Base-by-base conservation (phyloP, 2,888 invertebrate genomes). In the Megamerina dolium region DNA sequence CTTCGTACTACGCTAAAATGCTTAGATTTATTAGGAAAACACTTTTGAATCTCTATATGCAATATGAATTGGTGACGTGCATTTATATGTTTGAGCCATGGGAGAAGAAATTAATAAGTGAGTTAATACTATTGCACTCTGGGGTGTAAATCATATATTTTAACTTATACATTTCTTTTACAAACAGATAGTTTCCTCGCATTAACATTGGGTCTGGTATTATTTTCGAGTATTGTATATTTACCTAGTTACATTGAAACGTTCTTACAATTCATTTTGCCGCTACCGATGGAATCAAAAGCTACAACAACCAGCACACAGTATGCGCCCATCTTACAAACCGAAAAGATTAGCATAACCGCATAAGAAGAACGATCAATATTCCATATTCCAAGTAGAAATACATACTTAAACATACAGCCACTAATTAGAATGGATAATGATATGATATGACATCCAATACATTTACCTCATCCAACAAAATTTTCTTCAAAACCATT, bases 161-260 rank as follows among this genome's bases (percentile, higher is more conserved):
- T 37, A 18, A 27, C 13, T 37, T 2, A 20, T 21, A 14, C 20
- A 8, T 21, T 32, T 17, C 21, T 47, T 12, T 23, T 33, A 13
- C 10, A 50, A 54, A 0, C 57, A 74, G 78, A 78, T 67, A 70
- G 74, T 31, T 64, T 76, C 43, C 62, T 78, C 9, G 51, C 75
- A 9, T 57, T 74, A 2, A 68, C 77, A 39, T 53, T 77, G 35
- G 66, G 72, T 2, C 73, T 78, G 51, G 66, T 76, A 20, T 61
- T 75, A 12, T 79, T 77, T 58, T 78, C 78, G 2, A 75, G 77
- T 27, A 76, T 73, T 53, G 68, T 77, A 4, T 79, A 77, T 55
- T 64, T 80, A 48, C 79, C 80, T 2, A 74, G 74, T 37, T 79
- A 79, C 52, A 72, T 76, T 40, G 59, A 64, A 36, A 66, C 62